phyloP scores from a whole-genome alignment of 2,888 invertebrate genomes.

The Falcaria lacertinaria region DNA sequence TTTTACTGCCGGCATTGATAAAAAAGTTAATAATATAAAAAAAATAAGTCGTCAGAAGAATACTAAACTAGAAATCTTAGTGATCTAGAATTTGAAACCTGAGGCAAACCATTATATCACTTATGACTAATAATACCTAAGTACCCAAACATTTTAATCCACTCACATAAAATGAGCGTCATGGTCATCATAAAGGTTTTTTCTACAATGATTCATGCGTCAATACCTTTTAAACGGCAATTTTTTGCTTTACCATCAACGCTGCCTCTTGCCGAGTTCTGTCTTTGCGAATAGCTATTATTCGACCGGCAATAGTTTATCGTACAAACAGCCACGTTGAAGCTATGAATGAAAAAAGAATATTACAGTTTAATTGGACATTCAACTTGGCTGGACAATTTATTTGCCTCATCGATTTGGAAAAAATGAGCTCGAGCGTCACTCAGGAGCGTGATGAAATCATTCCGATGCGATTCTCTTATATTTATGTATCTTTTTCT shows the following conservation, averaged over 20 bases:
- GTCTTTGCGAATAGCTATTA: slow-evolving; percentile 9
- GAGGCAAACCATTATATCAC: too few relatives aligned
- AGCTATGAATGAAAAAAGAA: slow-evolving; percentile 8
- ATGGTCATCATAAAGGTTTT: not conserved
- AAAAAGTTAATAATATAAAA: too few relatives aligned
- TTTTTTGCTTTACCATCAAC: not conserved
- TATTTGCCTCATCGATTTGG: slow-evolving; percentile 7
- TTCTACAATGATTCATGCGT: slow-evolving; percentile 5
- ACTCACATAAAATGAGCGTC: not conserved
- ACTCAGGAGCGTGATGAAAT: slow-evolving; percentile 34
- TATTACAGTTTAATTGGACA: slow-evolving; percentile 24
- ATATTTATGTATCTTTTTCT: slow-evolving; percentile 29
- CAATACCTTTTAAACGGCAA: slow-evolving; percentile 4
- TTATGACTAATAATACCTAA: too few relatives aligned
- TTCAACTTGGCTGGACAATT: slow-evolving; percentile 12
- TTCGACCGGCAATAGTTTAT: slow-evolving; percentile 4
- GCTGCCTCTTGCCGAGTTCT: not conserved
- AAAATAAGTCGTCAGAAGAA: too few relatives aligned
- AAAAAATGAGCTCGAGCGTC: slow-evolving; percentile 20
- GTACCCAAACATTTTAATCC: not conserved
- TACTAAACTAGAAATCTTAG: too few relatives aligned
- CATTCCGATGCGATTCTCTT: slow-evolving; percentile 15
- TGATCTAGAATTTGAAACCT: too few relatives aligned
- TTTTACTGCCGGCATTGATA: too few relatives aligned
- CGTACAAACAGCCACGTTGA: slow-evolving; percentile 3